Conservation (phyloP, 2,797 vertebrate genomes). For the Micromesistius poutassou region DNA sequence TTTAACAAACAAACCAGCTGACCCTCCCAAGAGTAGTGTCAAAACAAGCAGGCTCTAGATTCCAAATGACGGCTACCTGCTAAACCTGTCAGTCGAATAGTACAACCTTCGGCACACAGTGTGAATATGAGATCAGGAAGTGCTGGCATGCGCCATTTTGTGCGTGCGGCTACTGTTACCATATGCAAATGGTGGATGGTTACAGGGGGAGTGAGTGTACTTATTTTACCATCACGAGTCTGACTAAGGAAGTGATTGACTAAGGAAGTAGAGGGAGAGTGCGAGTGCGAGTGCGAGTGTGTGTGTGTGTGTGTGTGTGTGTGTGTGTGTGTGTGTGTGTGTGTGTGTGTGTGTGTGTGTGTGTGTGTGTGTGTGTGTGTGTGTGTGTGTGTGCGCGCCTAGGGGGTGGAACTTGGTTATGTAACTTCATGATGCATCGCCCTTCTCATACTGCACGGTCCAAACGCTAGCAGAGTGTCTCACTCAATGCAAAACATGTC, state of each 20-base stretch:
- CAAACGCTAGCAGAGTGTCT: conserved; percentile 23
- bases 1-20: neutral
- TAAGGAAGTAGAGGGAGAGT: conserved; percentile 2
- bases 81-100: conserved; percentile 29
- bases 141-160: conserved; percentile 28
- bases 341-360: conserved; percentile 7
- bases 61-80: conserved; percentile 24
- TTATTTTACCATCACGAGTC: conserved; percentile 35
- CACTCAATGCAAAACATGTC: neutral
- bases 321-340: conserved; percentile 1
- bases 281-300: neutral
- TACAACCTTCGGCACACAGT: neutral
- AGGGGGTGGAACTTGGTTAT: conserved; percentile 53
- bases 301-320: conserved; percentile 4
- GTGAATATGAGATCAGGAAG: too few relatives aligned
- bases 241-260: conserved; percentile 46
- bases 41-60: neutral
- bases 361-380: conserved; percentile 22
- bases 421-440: conserved; percentile 53
- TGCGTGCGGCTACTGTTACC: conserved; percentile 33
- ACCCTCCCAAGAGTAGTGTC: conserved; percentile 2
- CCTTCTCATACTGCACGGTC: conserved; percentile 32
- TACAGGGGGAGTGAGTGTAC: conserved; percentile 50
- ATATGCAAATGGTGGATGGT: conserved; percentile 58
- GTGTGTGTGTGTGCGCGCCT: conserved; percentile 39